phyloP scores from a whole-genome alignment of 2,797 vertebrate species.

The Danio aesculapii region DNA sequence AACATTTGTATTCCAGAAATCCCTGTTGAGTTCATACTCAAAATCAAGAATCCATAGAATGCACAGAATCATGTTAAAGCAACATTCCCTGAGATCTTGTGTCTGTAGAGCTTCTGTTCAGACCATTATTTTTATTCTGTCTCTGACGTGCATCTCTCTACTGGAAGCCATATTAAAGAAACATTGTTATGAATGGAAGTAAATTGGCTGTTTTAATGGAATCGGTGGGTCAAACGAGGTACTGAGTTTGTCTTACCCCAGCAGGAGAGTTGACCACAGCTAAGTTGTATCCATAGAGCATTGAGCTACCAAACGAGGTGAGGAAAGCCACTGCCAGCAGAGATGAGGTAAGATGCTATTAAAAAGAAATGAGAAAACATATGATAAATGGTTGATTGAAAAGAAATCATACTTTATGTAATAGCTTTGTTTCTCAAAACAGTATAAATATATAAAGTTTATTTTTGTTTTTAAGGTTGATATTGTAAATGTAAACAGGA shows the following conservation, averaged over 20 bases:
- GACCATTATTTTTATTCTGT: conserved; percentile 15
- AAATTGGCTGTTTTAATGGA: background rate
- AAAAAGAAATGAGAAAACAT: conserved; percentile 29
- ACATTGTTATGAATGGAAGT: conserved; percentile 21
- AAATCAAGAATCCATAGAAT: conserved; percentile 28
- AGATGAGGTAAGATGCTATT: conserved; percentile 84
- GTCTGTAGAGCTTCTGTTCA: conserved; percentile 38
- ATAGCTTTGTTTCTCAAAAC: no score
- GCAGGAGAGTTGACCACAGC: conserved; percentile 92
- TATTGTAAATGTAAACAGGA: no score
- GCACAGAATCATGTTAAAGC: conserved; percentile 25
- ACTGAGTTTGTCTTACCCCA: conserved; percentile 73
- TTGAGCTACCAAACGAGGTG: conserved; percentile 91
- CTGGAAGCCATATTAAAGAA: background rate
- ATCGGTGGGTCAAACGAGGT: background rate
- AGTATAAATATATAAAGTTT: no score
- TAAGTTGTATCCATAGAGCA: conserved; percentile 93
- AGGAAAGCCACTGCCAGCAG: conserved; percentile 86
- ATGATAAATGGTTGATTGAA: no score
- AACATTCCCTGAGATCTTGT: conserved; percentile 41
- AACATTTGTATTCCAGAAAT: conserved; percentile 10
- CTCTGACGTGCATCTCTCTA: background rate
- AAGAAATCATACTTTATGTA: no score
- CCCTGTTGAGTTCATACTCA: conserved; percentile 15
- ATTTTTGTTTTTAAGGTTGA: no score